Percentiles rank a stretch among this genome's conserved stretches.
Conservation (phyloP, 2,797 vertebrate species). For the Platalea minor region DNA sequence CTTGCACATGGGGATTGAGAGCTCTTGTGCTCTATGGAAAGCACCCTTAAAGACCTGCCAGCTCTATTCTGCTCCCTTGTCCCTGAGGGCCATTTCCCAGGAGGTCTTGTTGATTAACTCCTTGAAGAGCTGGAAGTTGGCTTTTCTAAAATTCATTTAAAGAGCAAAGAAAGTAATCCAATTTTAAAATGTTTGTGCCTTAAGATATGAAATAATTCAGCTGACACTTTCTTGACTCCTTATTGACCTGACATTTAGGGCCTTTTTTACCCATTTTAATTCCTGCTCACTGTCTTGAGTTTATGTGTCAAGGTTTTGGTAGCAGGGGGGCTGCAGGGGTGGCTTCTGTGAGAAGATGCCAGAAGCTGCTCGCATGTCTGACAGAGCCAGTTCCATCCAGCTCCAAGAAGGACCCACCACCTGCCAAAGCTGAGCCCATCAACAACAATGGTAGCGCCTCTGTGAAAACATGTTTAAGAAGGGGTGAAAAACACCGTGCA, state of each 20-base stretch:
- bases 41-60: no score
- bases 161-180: not conserved
- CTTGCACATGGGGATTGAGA: no score
- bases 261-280: not conserved
- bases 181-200: not conserved
- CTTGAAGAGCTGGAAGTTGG: no score
- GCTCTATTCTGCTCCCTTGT: no score
- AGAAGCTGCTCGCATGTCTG: not conserved
- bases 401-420: not conserved
- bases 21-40: no score
- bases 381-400: not conserved
- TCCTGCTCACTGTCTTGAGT: not conserved
- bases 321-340: not conserved
- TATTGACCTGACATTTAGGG: not conserved
- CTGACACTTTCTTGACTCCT: not conserved
- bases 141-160: not conserved
- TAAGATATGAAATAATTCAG: not conserved
- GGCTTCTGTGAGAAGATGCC: not conserved
- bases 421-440: not conserved
- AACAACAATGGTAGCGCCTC: accelerated
- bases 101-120: no score
- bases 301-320: not conserved
- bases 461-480: not conserved
- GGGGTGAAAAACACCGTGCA: not conserved
- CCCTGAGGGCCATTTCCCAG: no score